phyloP scores from a whole-genome alignment of 2,113 vertebrate genomes.

The Carassius gibelio region DNA sequence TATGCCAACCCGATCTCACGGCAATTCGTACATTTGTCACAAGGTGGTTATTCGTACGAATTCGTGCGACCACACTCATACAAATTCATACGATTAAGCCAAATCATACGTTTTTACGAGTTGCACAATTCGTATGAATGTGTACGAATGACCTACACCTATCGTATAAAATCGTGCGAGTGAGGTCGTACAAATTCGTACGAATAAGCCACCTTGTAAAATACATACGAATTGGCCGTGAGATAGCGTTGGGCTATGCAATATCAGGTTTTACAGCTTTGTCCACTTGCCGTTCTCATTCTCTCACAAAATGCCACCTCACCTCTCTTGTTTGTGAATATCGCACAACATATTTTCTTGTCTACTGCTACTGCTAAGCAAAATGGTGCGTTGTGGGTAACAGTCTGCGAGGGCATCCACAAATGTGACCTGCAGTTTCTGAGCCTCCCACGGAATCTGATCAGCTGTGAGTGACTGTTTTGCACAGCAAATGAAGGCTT shows the following conservation, averaged over 20 bases:
- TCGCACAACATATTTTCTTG: not conserved
- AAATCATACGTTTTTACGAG: not conserved
- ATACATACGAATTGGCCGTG: too few relatives aligned
- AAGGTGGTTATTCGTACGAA: too few relatives aligned
- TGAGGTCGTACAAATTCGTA: too few relatives aligned
- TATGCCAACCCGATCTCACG: too few relatives aligned
- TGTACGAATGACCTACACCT: too few relatives aligned
- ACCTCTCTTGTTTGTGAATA: not conserved
- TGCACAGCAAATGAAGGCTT: not conserved
- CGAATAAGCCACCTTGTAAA: too few relatives aligned
- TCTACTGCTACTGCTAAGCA: not conserved
- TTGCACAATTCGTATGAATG: too few relatives aligned
- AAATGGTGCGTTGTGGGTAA: slow-evolving; percentile 14
- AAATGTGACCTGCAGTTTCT: not conserved
- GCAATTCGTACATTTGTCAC: not conserved
- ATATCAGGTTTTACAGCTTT: not conserved
- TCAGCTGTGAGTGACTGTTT: not conserved
- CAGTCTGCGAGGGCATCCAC: not conserved
- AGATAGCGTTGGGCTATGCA: not conserved
- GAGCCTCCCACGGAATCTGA: slow-evolving; percentile 9
- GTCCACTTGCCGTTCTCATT: not conserved
- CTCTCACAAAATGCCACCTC: not conserved
- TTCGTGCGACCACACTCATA: too few relatives aligned
- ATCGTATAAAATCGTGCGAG: too few relatives aligned
- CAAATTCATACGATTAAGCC: too few relatives aligned